Percentiles rank a stretch among this genome's conserved stretches.
phyloP scores from a whole-genome alignment of 2,888 invertebrate genomes.

The Pyrochroa serraticornis region DNA sequence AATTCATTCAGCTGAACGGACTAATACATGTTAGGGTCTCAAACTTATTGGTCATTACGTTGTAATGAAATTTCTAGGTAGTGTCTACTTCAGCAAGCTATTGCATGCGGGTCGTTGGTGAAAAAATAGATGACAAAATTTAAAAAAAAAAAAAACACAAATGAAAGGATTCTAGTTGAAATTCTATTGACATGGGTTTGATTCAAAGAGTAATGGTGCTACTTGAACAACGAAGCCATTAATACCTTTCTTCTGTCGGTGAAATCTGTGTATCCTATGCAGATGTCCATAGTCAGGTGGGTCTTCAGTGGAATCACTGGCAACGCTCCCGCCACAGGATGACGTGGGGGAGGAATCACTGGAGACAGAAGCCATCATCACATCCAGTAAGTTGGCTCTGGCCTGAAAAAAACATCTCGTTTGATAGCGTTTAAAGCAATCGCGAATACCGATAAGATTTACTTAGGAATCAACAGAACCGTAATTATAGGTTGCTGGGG shows the following conservation, averaged over 20 bases:
- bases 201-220: neutral
- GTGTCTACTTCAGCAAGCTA: slow-evolving; percentile 4
- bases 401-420: slow-evolving; percentile 66
- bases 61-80: slow-evolving; percentile 13
- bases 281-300: slow-evolving; percentile 72
- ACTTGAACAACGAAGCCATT: neutral
- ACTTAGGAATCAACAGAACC: no score
- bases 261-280: slow-evolving; percentile 70
- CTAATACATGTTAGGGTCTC: slow-evolving; percentile 35
- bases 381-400: slow-evolving; percentile 76
- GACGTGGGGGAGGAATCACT: slow-evolving; percentile 73
- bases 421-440: neutral
- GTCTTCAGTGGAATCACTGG: slow-evolving; percentile 66
- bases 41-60: slow-evolving; percentile 6
- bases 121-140: neutral
- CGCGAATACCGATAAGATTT: no score
- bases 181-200: neutral
- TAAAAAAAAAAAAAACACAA: neutral
- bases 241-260: slow-evolving; percentile 79
- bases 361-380: slow-evolving; percentile 72
- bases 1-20: slow-evolving; percentile 42
- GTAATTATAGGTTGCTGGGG: no score
- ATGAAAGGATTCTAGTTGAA: neutral
- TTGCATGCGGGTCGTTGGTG: neutral
- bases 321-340: slow-evolving; percentile 69